A percentile compares a stretch with the other conserved stretches of the same genome.
These are phyloP conservation scores for Chionodraco myersi DNA, from an alignment of 2,113 vertebrate genomes.

Conservation along the genomic window DNA sequence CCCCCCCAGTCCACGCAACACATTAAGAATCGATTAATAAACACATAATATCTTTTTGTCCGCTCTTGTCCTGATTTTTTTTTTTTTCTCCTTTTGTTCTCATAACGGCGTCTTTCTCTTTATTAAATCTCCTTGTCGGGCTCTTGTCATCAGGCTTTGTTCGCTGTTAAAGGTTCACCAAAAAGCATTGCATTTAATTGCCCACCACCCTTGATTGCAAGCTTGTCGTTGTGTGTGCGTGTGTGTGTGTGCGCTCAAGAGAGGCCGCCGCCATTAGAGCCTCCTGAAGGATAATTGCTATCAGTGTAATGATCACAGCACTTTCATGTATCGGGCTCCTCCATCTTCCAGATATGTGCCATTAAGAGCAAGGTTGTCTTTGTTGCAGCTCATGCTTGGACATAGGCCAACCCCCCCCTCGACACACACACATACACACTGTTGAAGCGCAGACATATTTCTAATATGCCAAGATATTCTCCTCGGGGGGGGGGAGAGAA, in stretches of 20 bases:
- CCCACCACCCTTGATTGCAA: slow-evolving; percentile 75
- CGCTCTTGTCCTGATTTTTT: slow-evolving; percentile 52
- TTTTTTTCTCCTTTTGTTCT: slow-evolving; percentile 44
- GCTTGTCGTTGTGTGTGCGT: slow-evolving; percentile 41
- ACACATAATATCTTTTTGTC: slow-evolving; percentile 73
- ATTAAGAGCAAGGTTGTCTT: slow-evolving; percentile 82
- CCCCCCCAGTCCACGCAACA: slow-evolving; percentile 48
- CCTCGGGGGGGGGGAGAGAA: slow-evolving; percentile 18
- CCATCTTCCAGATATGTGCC: slow-evolving; percentile 79
- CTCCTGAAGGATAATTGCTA: slow-evolving; percentile 84
- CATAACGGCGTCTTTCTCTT: slow-evolving; percentile 57
- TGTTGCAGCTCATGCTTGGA: slow-evolving; percentile 76
- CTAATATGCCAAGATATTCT: slow-evolving; percentile 65
- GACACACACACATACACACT: slow-evolving; percentile 17
- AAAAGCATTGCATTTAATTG: slow-evolving; percentile 78
- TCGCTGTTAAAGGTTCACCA: slow-evolving; percentile 71
- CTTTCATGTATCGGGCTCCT: slow-evolving; percentile 78
- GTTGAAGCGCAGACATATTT: slow-evolving; percentile 59
- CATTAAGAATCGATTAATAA: slow-evolving; percentile 80
- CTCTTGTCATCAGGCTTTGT: slow-evolving; percentile 72
- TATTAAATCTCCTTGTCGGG: slow-evolving; percentile 65
- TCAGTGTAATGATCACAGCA: slow-evolving; percentile 82
- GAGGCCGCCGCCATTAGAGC: slow-evolving; percentile 74
- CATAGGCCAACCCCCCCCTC: slow-evolving; percentile 60
- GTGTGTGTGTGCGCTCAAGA: slow-evolving; percentile 23